Percentiles rank a stretch among this genome's conserved stretches.
Conservation (phyloP, 2,113 vertebrate species). For the Eurypyga helias region DNA sequence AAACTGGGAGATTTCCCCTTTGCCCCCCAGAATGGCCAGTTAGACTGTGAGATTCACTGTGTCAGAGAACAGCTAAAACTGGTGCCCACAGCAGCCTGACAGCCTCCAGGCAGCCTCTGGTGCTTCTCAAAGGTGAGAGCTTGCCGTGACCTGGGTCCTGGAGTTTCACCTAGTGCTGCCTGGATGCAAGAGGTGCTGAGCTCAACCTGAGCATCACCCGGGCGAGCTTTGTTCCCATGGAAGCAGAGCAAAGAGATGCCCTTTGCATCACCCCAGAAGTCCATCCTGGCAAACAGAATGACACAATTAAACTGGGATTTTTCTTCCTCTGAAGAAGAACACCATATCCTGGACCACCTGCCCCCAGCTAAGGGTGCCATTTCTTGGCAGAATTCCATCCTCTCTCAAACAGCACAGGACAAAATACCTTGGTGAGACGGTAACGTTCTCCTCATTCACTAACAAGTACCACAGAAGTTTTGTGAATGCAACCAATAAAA, state of each 20-base stretch:
- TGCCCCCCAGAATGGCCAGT: neutral
- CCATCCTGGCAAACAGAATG: neutral
- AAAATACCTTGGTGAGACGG: neutral
- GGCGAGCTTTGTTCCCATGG: too few relatives aligned
- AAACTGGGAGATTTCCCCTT: neutral
- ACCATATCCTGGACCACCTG: neutral
- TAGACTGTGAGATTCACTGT: neutral
- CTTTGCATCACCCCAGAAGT: neutral
- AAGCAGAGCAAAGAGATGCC: neutral
- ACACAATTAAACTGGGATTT: neutral
- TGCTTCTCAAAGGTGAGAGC: neutral
- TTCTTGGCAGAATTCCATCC: neutral
- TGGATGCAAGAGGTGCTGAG: neutral
- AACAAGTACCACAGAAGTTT: neutral
- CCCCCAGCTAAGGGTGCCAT: neutral
- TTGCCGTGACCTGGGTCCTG: fast-evolving
- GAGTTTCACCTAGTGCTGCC: neutral
- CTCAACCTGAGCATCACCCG: neutral
- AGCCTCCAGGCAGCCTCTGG: neutral
- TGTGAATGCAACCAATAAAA: neutral
- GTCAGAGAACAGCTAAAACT: neutral
- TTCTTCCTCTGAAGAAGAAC: neutral
- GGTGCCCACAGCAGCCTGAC: neutral
- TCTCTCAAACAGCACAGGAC: neutral
- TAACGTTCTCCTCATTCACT: neutral